phyloP scores from a whole-genome alignment of 2,113 vertebrate species.

The Thunnus thynnus region DNA sequence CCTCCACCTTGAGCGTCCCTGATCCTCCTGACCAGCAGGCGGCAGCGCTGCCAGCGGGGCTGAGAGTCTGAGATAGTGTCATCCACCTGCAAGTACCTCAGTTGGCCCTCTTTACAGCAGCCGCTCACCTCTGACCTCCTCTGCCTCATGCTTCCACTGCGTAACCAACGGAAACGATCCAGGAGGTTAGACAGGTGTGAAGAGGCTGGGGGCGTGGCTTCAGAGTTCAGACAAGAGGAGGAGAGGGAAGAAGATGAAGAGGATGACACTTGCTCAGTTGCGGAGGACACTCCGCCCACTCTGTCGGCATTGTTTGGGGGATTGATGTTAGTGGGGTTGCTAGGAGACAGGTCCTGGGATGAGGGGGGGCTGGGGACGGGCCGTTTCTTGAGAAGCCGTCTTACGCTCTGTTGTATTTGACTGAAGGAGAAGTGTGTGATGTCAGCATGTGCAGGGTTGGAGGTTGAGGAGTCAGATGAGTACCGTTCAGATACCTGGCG shows the following conservation, averaged over 20 bases:
- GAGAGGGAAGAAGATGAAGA: slow-evolving; percentile 72
- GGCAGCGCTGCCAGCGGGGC: slow-evolving; percentile 92
- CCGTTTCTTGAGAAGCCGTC: slow-evolving; percentile 88
- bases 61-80: slow-evolving; percentile 92
- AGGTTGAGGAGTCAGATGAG: slow-evolving; percentile 65
- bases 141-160: slow-evolving; percentile 80
- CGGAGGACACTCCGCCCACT: slow-evolving; percentile 56
- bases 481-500: slow-evolving; percentile 65
- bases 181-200: slow-evolving; percentile 55
- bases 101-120: slow-evolving; percentile 89
- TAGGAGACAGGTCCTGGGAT: slow-evolving; percentile 66
- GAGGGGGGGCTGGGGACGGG: slow-evolving; percentile 77
- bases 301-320: slow-evolving; percentile 63
- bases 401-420: slow-evolving; percentile 88
- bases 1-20: slow-evolving; percentile 65
- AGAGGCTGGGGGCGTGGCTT: slow-evolving; percentile 61
- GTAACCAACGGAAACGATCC: slow-evolving; percentile 79
- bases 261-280: slow-evolving; percentile 58
- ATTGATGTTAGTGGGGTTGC: slow-evolving; percentile 50
- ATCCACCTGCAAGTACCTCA: slow-evolving; percentile 93
- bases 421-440: slow-evolving; percentile 87
- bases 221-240: slow-evolving; percentile 69
- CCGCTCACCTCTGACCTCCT: slow-evolving; percentile 81
- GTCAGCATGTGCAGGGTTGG: slow-evolving; percentile 56
- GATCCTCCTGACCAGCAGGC: slow-evolving; percentile 89